Evolutionary conservation across 1,140 invertebrate genomes (phyloP), one percentile per base, ranked within the genome.

Genomic region (Pectinophora gossypiella): DNA sequence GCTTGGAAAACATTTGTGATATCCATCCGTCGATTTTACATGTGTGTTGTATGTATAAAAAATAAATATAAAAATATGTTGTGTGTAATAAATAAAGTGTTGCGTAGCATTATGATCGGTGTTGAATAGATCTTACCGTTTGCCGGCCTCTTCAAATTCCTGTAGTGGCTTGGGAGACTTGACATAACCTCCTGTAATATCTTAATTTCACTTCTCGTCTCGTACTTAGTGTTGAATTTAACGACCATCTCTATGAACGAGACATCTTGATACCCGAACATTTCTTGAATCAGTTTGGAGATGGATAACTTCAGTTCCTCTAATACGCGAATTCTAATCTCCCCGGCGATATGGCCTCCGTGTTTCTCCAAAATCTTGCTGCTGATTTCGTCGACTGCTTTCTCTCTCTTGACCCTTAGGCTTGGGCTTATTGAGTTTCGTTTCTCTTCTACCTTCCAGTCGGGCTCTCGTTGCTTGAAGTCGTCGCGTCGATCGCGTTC

Each of bases 211-310:
- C 72, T 70, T 19, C 61, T 65, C 1, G 13, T 15, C 15, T 52
- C 61, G 16, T 75, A 64, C 40, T 55, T 76, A 12, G 71, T 58
- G 51, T 78, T 77, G 52, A 76, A 86, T 43, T 76, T 80, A 6
- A 81, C 61, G 0, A 80, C 57, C 13, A 78, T 61, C 27, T 86
- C 83, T 45, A 81, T 82, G 38, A 68, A 80, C 3, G 83, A 77
- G 0, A 77, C 64, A 18, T 84, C 77, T 27, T 62, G 48, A 13
- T 64, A 45, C 3, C 69, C 75, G 48, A 76, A 85, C 69, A 82
- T 76, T 9, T 77, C 64, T 6, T 51, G 46, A 4, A 86, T 52
- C 18, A 70, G 65, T 7, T 51, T 52, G 1, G 36, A 23, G 2
- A 86, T n/a, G 4, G 54, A 36, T 4, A 61, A 22, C 19, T 71